Evolutionary conservation across 1,140 invertebrate genomes (phyloP).

Genomic region (Drosophila mayri): DNA sequence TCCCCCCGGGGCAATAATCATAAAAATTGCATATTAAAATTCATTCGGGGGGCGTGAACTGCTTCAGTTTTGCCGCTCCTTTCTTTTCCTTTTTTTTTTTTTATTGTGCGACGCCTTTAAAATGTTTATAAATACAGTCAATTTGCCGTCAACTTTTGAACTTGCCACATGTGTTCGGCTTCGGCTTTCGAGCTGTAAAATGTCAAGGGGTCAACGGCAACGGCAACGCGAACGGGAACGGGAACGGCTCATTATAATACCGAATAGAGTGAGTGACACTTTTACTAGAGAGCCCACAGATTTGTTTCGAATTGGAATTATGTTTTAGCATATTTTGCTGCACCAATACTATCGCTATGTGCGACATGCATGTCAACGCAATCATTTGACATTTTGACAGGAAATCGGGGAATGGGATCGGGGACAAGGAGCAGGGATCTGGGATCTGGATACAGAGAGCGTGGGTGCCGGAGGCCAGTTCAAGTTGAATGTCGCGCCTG

Average conservation of each 20-base stretch:
- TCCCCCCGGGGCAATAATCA: slow-evolving; percentile 61
- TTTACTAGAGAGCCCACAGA: slow-evolving; percentile 20
- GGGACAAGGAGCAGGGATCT: background rate
- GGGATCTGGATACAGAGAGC: slow-evolving; percentile 2
- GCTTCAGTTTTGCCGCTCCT: slow-evolving; percentile 30
- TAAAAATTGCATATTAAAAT: slow-evolving; percentile 79
- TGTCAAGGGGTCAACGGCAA: slow-evolving; percentile 68
- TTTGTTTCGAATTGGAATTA: slow-evolving; percentile 55
- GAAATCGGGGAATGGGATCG: slow-evolving; percentile 2
- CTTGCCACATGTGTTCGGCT: slow-evolving; percentile 76
- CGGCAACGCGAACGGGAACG: slow-evolving; percentile 29
- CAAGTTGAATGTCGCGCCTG: slow-evolving; percentile 52
- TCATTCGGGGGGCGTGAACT: slow-evolving; percentile 59
- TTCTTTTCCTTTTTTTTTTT: slow-evolving; percentile 6
- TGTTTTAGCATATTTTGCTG: slow-evolving; percentile 46
- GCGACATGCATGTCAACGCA: slow-evolving; percentile 69
- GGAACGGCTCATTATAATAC: slow-evolving; percentile 54
- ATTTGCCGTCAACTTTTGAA: slow-evolving; percentile 83
- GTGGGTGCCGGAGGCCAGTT: slow-evolving; percentile 43
- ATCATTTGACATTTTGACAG: slow-evolving; percentile 83
- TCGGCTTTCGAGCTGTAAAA: slow-evolving; percentile 59
- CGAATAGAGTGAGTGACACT: slow-evolving; percentile 59
- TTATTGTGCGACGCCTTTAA: slow-evolving; percentile 60
- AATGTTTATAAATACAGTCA: slow-evolving; percentile 83
- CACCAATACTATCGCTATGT: slow-evolving; percentile 32